These are phyloP conservation scores for Eclectus roratus DNA, from an alignment of 2,113 vertebrate genomes.

Conservation along the genomic window DNA sequence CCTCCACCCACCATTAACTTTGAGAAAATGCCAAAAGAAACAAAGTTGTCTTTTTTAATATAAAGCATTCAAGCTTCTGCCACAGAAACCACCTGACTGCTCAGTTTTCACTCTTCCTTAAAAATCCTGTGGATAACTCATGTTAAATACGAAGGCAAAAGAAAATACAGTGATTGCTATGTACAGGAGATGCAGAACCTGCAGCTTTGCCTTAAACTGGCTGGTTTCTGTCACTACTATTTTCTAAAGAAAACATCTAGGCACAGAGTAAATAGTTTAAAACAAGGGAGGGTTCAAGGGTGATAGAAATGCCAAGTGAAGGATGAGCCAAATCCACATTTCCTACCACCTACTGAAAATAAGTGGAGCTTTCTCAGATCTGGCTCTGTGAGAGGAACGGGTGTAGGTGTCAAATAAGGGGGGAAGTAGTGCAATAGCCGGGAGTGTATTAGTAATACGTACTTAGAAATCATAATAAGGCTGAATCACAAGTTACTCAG, in stretches of 20 bases:
- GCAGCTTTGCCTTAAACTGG: constrained; percentile 7
- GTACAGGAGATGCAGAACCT: neutral
- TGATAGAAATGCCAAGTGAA: neutral
- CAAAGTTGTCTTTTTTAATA: constrained; percentile 42
- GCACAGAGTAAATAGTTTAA: constrained; percentile 58
- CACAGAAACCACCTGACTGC: constrained; percentile 55
- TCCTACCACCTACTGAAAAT: constrained; percentile 19
- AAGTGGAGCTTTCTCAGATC: constrained; percentile 11
- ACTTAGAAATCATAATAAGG: constrained; percentile 58
- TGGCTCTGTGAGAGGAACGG: neutral
- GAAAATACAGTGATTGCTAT: neutral
- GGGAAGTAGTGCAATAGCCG: neutral
- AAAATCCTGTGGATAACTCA: constrained; percentile 2
- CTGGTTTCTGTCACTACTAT: constrained; percentile 2
- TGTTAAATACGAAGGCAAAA: constrained; percentile 31
- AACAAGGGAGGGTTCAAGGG: constrained; percentile 43
- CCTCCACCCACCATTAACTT: constrained; percentile 71
- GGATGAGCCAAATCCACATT: neutral
- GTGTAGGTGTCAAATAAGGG: constrained; percentile 22
- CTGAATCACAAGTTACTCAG: constrained; percentile 69
- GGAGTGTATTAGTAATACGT: constrained; percentile 56
- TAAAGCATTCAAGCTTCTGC: constrained; percentile 2
- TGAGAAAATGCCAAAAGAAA: constrained; percentile 72
- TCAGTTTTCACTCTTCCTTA: constrained; percentile 54
- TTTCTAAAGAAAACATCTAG: constrained; percentile 26